Evolutionary conservation across 2,888 invertebrate species (phyloP), one percentile per base, ranked within the genome.

Genomic region (Conomelus anceps): DNA sequence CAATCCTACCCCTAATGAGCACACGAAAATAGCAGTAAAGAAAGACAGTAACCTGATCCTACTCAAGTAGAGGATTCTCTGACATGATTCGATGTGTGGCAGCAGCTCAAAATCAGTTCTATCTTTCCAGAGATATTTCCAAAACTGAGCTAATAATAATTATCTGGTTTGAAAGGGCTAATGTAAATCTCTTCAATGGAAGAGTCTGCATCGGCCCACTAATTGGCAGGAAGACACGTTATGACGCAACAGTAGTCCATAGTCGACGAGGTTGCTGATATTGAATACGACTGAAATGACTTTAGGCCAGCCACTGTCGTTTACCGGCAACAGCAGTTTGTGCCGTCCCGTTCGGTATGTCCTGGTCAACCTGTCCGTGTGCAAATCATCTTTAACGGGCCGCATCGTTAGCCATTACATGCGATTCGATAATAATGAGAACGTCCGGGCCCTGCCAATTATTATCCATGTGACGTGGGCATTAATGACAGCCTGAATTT

Each of bases 111-210:
- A 34, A 34, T 34, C 11, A 4, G 1, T 13, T 34, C 11, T 11
- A n/a, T n/a, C n/a, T n/a, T n/a, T n/a, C n/a, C n/a, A n/a, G n/a
- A n/a, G n/a, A n/a, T n/a, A n/a, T n/a, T n/a, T n/a, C 17, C 17
- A 84, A 6, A 84, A 23, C 84, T 29, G 23, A 84, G 63, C 63
- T 85, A 24, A 85, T 22, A 63, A 84, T 86, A 90, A 89, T 84
- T 89, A 89, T 90, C 90, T 89, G 89, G 89, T 89, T 90, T 89
- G 88, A 89, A 85, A 24, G 85, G 88, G 63, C 86, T 41, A 89
- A 22, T 84, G 85, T 34, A 9, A 88, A n/a, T 22, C 88, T 88
- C 85, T 88, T 88, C 86, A 89, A 88, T 63, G 88, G 85, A 88
- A 89, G 88, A 86, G 86, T 88, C 88, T 29, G 24, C 17, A 22